phyloP scores from a whole-genome alignment of 2,797 vertebrate genomes.

The Taeniopygia guttata region DNA sequence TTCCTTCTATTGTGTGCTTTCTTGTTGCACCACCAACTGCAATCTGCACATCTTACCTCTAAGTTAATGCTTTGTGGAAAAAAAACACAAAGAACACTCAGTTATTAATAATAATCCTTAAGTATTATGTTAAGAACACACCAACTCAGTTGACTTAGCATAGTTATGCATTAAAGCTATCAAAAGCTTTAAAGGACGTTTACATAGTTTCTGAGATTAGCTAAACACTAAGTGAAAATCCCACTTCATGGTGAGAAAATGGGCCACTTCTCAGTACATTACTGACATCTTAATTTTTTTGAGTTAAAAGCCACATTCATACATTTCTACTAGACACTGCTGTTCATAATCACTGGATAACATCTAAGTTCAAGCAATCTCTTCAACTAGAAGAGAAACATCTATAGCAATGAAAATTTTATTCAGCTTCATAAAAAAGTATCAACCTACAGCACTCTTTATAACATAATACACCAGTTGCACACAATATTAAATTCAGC shows the following conservation, averaged over 20 bases:
- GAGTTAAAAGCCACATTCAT: neutral
- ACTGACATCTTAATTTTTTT: neutral
- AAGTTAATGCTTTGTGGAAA: neutral
- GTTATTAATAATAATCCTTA: neutral
- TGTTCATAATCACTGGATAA: neutral
- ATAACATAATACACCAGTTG: neutral
- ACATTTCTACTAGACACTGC: neutral
- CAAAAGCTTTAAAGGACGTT: neutral
- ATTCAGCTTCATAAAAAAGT: neutral
- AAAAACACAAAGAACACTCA: neutral
- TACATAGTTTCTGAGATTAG: neutral
- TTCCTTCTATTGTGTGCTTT: neutral
- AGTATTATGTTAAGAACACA: neutral
- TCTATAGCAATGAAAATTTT: neutral
- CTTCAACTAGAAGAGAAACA: neutral
- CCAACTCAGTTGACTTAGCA: neutral
- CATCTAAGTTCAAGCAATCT: neutral
- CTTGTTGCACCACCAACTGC: neutral
- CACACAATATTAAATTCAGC: neutral
- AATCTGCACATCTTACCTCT: neutral
- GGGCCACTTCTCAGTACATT: neutral
- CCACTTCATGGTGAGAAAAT: neutral
- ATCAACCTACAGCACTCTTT: neutral
- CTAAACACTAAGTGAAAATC: neutral
- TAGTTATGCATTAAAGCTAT: neutral